phyloP scores from a whole-genome alignment of 2,888 invertebrate genomes.

The Teinopalpus imperialis region DNA sequence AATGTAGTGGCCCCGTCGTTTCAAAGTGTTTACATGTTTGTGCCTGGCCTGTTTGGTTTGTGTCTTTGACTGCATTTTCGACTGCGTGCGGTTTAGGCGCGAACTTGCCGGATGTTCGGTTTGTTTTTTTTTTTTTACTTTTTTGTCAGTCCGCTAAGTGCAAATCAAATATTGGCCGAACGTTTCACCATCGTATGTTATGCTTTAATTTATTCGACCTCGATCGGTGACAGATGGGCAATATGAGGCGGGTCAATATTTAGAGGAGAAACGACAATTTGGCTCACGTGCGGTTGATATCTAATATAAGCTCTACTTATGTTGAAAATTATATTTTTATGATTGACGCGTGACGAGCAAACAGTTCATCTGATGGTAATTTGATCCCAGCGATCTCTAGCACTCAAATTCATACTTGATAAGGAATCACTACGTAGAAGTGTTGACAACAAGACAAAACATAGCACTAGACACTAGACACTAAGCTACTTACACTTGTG shows the following conservation, averaged over 20 bases:
- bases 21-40: constrained; percentile 64
- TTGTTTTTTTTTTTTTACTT: constrained; percentile 32
- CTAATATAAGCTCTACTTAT: background rate
- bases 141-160: constrained; percentile 59
- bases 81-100: constrained; percentile 60
- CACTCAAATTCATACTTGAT: too few species aligned
- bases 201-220: constrained; percentile 23
- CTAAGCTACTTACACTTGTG: too few species aligned
- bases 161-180: constrained; percentile 56
- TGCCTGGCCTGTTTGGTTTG: constrained; percentile 60
- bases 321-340: too few species aligned
- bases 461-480: too few species aligned
- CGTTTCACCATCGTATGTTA: constrained; percentile 24
- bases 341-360: too few species aligned
- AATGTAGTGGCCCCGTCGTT: constrained; percentile 42
- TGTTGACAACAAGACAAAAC: too few species aligned
- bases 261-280: constrained; percentile 5
- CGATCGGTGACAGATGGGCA: constrained; percentile 27
- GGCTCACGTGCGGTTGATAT: background rate
- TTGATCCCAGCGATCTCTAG: too few species aligned
- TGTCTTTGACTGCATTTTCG: constrained; percentile 63
- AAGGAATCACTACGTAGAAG: too few species aligned
- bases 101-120: constrained; percentile 52
- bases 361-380: too few species aligned
- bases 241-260: constrained; percentile 14